phyloP scores from a whole-genome alignment of 2,888 invertebrate genomes.

The Apamea crenata region DNA sequence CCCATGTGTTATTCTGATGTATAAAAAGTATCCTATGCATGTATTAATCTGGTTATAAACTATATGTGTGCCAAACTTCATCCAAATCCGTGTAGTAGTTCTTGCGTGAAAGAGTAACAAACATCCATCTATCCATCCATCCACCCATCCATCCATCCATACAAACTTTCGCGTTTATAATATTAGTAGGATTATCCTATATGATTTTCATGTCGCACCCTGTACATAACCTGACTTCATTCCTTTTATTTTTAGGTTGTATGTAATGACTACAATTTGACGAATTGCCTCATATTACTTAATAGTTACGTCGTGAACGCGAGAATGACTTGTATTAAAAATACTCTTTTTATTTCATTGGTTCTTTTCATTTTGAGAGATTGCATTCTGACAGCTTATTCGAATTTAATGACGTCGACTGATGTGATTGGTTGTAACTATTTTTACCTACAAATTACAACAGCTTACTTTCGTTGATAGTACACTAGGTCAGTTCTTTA shows the following conservation, averaged over 20 bases:
- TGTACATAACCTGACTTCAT: conserved; percentile 38
- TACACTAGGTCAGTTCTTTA: background rate
- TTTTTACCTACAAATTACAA: background rate
- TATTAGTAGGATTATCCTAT: too few relatives aligned
- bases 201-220: background rate
- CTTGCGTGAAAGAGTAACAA: too few relatives aligned
- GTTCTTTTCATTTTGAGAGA: background rate
- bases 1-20: too few relatives aligned
- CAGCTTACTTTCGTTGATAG: background rate
- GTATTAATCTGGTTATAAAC: too few relatives aligned
- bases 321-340: background rate
- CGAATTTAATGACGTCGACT: background rate
- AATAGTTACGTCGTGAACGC: conserved; percentile 26
- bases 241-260: conserved; percentile 34
- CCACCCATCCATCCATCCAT: too few relatives aligned
- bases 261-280: conserved; percentile 43
- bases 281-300: conserved; percentile 38
- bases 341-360: background rate
- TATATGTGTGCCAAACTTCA: too few relatives aligned
- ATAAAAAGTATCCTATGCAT: too few relatives aligned
- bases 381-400: background rate
- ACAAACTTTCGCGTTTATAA: too few relatives aligned
- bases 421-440: background rate
- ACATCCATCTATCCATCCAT: too few relatives aligned
- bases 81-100: too few relatives aligned